Base-by-base conservation (phyloP, 2,113 vertebrate genomes). In the Colistium nudipinnis region DNA sequence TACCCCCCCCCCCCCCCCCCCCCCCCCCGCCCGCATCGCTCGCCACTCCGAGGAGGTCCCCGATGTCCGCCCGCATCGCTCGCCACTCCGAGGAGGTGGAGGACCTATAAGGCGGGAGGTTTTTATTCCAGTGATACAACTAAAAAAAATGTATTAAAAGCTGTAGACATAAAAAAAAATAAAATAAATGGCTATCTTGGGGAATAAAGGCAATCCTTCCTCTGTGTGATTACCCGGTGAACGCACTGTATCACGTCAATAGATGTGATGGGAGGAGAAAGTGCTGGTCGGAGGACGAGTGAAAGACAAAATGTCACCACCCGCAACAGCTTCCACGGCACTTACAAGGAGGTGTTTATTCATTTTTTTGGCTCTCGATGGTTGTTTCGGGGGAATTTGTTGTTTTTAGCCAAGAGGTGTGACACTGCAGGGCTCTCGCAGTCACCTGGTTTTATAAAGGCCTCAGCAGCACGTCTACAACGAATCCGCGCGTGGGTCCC, bases 61-160 rank as follows among this genome's bases (percentile, higher is more conserved):
- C n/a, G n/a, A n/a, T n/a, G n/a, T n/a, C n/a, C n/a, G n/a, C n/a
- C n/a, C n/a, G n/a, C n/a, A n/a, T n/a, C n/a, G n/a, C n/a, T n/a
- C n/a, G 54, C 27, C 10, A 6, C 39, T 13, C 30, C 11, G 44
- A 24, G 48, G 6, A 31, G 39, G 33, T 67, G 54, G 27, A 54
- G 27, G 39, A 56, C 54, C 74, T 78, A 69, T 78, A 59, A 60
- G 67, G 24, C 39, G 51, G 33, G 6, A 35, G 17, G 56, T 44
- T 70, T 85, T 74, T 14, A 84, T 82, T 76, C 48, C 55, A 61
- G 13, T n/a, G n/a, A n/a, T n/a, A n/a, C 38, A 20, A 33, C 35
- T 69, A 57, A 80, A 61, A 51, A 22, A 11, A 54, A n/a, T 70
- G 56, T n/a, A n/a, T n/a, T n/a, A n/a, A n/a, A n/a, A n/a, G n/a